Percentiles rank a stretch among this genome's conserved stretches.
phyloP scores from a whole-genome alignment of 2,113 vertebrate species.

The Emydura subglobosa region DNA sequence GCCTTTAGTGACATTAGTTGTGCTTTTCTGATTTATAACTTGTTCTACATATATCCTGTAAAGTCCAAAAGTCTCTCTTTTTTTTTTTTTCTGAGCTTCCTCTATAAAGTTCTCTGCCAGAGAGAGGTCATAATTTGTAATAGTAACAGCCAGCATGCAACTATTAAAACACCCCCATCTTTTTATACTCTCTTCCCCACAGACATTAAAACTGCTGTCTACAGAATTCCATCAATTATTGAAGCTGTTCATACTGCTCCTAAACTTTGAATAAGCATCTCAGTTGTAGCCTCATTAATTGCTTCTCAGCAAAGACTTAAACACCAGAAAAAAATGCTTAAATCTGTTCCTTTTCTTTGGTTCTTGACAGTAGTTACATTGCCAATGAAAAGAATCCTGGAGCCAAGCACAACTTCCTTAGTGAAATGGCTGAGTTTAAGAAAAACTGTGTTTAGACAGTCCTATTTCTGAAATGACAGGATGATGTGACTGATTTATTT shows the following conservation, averaged over 20 bases:
- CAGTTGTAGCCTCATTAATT: conserved; percentile 39
- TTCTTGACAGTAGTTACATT: conserved; percentile 24
- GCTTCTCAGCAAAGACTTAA: conserved; percentile 29
- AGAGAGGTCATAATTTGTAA: background rate
- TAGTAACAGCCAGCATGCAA: background rate
- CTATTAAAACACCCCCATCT: background rate
- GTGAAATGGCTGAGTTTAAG: conserved; percentile 4
- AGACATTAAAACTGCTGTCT: background rate
- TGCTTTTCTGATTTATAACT: background rate
- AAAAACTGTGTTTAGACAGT: conserved; percentile 10
- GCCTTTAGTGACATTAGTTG: background rate
- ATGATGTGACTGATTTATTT: background rate
- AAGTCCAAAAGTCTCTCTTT: background rate
- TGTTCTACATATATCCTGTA: background rate
- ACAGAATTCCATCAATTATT: background rate
- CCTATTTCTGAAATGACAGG: background rate
- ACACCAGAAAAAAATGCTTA: conserved; percentile 21
- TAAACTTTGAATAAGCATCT: conserved; percentile 3
- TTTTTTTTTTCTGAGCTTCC: background rate
- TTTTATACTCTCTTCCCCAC: background rate
- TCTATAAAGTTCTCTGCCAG: background rate
- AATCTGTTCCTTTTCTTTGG: conserved; percentile 67
- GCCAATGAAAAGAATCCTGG: conserved; percentile 59
- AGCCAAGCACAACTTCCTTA: conserved; percentile 58
- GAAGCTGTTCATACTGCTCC: conserved; percentile 17